phyloP scores from a whole-genome alignment of 92 coral and sea anemone species.

The Porites cylindrica region DNA sequence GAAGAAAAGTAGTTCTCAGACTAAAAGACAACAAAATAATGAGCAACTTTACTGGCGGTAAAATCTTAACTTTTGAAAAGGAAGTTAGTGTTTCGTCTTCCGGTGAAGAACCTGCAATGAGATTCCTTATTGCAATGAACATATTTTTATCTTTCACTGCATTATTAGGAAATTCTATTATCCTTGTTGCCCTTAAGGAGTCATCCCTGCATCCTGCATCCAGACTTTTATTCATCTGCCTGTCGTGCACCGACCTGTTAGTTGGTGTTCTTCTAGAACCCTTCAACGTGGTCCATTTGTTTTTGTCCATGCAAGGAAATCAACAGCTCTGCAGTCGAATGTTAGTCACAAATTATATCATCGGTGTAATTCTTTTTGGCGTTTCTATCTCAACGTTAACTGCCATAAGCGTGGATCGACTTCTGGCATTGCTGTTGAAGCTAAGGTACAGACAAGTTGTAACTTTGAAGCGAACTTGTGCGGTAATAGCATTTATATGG shows the following conservation, averaged over 20 bases:
- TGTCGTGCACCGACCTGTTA: slow-evolving; percentile 17
- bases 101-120: background rate
- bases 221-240: slow-evolving; percentile 16
- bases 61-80: slow-evolving; percentile 2
- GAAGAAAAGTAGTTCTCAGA: background rate
- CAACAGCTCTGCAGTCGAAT: background rate
- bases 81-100: background rate
- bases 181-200: slow-evolving; percentile 23
- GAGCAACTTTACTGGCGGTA: background rate
- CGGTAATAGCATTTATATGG: background rate
- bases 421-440: slow-evolving; percentile 13
- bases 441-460: slow-evolving; percentile 26
- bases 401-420: slow-evolving; percentile 20
- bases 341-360: background rate
- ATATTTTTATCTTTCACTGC: background rate
- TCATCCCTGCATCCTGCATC: slow-evolving; percentile 11
- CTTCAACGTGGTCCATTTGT: background rate
- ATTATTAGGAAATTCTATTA: slow-evolving; percentile 9
- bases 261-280: slow-evolving; percentile 21
- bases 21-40: too few species aligned
- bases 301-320: background rate
- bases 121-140: background rate
- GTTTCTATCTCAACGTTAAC: slow-evolving; percentile 10
- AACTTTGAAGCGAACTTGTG: slow-evolving; percentile 2
- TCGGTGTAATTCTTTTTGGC: background rate